Conservation (phyloP, 2,888 invertebrate species). For the Girardia tigrina region DNA sequence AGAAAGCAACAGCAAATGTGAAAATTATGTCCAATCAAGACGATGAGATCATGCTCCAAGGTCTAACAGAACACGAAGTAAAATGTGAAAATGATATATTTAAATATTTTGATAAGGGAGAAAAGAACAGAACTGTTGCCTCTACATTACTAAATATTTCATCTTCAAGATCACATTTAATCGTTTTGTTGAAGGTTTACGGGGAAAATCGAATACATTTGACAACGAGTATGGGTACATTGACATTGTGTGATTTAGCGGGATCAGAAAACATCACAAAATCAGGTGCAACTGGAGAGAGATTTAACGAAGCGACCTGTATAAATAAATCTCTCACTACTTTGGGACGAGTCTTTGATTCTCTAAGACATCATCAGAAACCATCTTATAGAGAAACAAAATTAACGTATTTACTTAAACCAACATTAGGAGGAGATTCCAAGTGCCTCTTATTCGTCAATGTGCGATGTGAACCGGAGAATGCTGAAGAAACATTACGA, state of each 20-base stretch:
- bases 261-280: constrained; percentile 35
- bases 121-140: constrained; percentile 33
- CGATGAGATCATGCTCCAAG: constrained; percentile 33
- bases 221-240: constrained; percentile 21
- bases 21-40: constrained; percentile 36
- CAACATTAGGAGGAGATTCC: constrained; percentile 33
- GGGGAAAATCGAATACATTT: constrained; percentile 28
- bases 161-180: constrained; percentile 35
- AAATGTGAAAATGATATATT: constrained; percentile 29
- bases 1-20: constrained; percentile 21
- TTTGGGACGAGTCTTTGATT: constrained; percentile 34
- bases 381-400: constrained; percentile 33
- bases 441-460: constrained; percentile 33
- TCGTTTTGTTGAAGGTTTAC: constrained; percentile 29
- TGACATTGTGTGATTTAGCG: constrained; percentile 34
- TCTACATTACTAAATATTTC: constrained; percentile 30
- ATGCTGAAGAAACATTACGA: constrained; percentile 32
- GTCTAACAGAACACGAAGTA: constrained; percentile 30
- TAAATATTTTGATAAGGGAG: constrained; percentile 26
- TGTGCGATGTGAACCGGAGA: constrained; percentile 31
- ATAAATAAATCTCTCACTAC: constrained; percentile 32
- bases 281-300: constrained; percentile 35
- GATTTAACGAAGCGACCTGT: constrained; percentile 32
- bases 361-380: constrained; percentile 33
- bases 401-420: constrained; percentile 34